Evolutionary conservation across 1,140 invertebrate genomes (phyloP).

Genomic region (Zaprionus taronus): DNA sequence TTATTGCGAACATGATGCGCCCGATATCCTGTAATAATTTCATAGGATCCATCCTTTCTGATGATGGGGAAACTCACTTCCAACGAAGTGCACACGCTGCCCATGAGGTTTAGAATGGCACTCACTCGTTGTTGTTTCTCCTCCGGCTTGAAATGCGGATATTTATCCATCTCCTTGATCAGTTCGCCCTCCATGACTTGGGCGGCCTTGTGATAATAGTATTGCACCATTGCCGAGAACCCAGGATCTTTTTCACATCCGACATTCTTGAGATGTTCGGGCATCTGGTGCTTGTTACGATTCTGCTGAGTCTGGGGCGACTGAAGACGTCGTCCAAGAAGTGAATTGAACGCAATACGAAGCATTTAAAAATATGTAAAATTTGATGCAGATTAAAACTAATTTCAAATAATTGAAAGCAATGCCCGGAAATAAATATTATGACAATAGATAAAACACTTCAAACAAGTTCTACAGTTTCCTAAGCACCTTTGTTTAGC

Average conservation of each 20-base stretch:
- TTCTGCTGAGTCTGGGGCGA: neutral
- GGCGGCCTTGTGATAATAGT: constrained; percentile 89
- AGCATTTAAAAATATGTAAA: neutral
- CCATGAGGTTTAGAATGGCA: constrained; percentile 90
- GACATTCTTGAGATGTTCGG: constrained; percentile 86
- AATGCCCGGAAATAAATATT: no score
- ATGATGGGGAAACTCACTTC: constrained; percentile 93
- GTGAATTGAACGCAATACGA: neutral
- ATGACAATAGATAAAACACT: no score
- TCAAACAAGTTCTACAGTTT: no score
- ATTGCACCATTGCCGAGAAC: constrained; percentile 90
- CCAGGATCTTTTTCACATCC: constrained; percentile 87
- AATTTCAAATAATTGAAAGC: no score
- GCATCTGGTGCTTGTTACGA: constrained; percentile 85
- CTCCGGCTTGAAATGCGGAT: constrained; percentile 86
- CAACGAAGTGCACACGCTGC: constrained; percentile 90
- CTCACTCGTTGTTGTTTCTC: constrained; percentile 88
- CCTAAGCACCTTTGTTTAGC: neutral
- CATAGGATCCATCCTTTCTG: constrained; percentile 90
- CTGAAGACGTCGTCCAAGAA: neutral
- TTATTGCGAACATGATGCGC: constrained; percentile 93
- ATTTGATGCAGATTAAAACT: neutral
- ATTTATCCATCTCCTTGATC: constrained; percentile 87
- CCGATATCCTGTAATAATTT: constrained; percentile 92
- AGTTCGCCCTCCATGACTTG: constrained; percentile 88